A percentile compares a stretch with the other conserved stretches of the same genome.
phyloP scores from a whole-genome alignment of 1,140 invertebrate genomes.

The Scylla paramamosain region DNA sequence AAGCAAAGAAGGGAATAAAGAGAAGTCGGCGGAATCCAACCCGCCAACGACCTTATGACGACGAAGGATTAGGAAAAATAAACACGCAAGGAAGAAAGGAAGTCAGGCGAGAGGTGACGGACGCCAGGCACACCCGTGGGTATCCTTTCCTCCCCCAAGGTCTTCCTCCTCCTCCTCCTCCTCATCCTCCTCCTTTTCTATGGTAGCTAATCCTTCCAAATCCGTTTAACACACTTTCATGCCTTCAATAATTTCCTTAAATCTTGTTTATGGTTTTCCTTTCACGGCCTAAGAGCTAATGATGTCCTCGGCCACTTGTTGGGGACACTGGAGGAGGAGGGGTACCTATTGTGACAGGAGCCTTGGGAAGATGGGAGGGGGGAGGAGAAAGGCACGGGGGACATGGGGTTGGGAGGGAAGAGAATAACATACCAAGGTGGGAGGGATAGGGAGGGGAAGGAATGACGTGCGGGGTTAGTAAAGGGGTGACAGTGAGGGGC shows the following conservation, averaged over 20 bases:
- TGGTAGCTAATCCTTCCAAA: background rate
- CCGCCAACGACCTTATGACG: background rate
- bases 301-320: conserved; percentile 57
- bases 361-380: background rate
- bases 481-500: background rate
- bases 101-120: background rate
- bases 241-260: conserved; percentile 51
- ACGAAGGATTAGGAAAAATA: background rate
- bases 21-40: too few species aligned
- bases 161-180: conserved; percentile 8
- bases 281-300: conserved; percentile 47
- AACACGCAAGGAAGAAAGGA: background rate
- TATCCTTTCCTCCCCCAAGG: too few species aligned
- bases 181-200: background rate
- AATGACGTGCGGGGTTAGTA: background rate
- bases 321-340: background rate
- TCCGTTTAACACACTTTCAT: conserved; percentile 50
- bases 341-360: background rate
- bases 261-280: conserved; percentile 34
- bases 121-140: background rate
- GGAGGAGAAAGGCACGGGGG: background rate
- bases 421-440: background rate
- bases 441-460: background rate
- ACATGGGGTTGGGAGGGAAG: background rate
- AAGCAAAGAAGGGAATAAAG: too few species aligned